phyloP scores from a whole-genome alignment of 2,888 invertebrate genomes.

The Gymnoscelis rufifasciata region DNA sequence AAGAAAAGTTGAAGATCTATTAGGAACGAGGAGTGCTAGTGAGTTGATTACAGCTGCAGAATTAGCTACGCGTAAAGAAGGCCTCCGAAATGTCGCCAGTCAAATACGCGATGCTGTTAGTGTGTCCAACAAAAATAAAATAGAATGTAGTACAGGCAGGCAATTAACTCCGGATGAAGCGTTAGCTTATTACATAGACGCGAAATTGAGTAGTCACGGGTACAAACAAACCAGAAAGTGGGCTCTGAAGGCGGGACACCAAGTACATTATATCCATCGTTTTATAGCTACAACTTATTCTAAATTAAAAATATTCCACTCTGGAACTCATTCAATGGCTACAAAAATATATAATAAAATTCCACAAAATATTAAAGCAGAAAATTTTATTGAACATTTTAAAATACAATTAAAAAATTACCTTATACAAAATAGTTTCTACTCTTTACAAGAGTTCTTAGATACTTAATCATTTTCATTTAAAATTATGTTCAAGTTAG shows the following conservation, averaged over 20 bases:
- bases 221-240: background rate
- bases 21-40: background rate
- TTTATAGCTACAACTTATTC: no score
- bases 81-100: background rate
- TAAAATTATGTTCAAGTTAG: no score
- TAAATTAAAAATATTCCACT: no score
- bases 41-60: constrained; percentile 1
- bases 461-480: no score
- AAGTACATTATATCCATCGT: background rate
- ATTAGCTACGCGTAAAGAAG: constrained; percentile 3
- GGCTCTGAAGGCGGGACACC: background rate
- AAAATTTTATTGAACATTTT: no score
- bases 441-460: no score
- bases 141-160: constrained; percentile 1
- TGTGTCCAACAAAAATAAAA: constrained; percentile 1
- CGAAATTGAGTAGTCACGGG: background rate
- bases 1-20: constrained; percentile 4
- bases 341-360: no score
- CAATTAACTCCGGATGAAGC: constrained; percentile 4
- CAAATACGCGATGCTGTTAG: background rate
- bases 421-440: no score
- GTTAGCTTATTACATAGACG: constrained; percentile 6
- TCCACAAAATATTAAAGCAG: no score
- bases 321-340: no score
- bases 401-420: no score